These are phyloP conservation scores for roundworm (Caenorhabditis elegans) DNA, from an alignment of 1,140 invertebrate genomes.

Conservation along the genomic window DNA sequence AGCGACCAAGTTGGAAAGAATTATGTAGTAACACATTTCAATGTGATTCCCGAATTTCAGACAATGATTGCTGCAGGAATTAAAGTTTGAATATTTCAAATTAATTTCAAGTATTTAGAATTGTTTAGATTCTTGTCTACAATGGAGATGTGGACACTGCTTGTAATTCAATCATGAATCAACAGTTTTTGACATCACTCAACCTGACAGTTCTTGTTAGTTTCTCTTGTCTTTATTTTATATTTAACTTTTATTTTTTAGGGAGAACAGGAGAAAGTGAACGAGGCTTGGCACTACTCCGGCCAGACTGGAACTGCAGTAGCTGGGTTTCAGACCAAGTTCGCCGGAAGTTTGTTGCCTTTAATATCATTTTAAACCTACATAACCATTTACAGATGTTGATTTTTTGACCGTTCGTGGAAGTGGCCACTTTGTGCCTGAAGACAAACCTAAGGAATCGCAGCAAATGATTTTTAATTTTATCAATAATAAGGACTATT, in stretches of 20 bases:
- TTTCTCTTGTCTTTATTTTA: background rate
- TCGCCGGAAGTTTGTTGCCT: constrained; percentile 23
- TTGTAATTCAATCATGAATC: constrained; percentile 34
- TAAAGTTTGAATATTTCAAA: constrained; percentile 11
- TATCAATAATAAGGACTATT: background rate
- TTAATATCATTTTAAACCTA: background rate
- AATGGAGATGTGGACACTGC: constrained; percentile 38
- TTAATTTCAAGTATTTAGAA: background rate
- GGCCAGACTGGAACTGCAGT: constrained; percentile 29
- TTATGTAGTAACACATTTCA: background rate
- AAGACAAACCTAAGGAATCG: constrained; percentile 4
- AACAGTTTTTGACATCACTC: constrained; percentile 36
- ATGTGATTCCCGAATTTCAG: constrained; percentile 23
- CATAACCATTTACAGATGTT: background rate
- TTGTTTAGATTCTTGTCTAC: constrained; percentile 33
- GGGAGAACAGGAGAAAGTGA: constrained; percentile 25
- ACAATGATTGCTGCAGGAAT: constrained; percentile 33
- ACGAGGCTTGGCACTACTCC: constrained; percentile 26
- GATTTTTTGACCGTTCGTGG: constrained; percentile 37
- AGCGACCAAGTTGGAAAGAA: constrained; percentile 24
- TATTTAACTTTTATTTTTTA: background rate
- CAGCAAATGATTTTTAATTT: constrained; percentile 11
- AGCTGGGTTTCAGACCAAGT: constrained; percentile 21
- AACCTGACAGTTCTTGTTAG: constrained; percentile 29
- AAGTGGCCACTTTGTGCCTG: constrained; percentile 9